phyloP scores from a whole-genome alignment of 2,113 vertebrate genomes.

The Orcinus orca region DNA sequence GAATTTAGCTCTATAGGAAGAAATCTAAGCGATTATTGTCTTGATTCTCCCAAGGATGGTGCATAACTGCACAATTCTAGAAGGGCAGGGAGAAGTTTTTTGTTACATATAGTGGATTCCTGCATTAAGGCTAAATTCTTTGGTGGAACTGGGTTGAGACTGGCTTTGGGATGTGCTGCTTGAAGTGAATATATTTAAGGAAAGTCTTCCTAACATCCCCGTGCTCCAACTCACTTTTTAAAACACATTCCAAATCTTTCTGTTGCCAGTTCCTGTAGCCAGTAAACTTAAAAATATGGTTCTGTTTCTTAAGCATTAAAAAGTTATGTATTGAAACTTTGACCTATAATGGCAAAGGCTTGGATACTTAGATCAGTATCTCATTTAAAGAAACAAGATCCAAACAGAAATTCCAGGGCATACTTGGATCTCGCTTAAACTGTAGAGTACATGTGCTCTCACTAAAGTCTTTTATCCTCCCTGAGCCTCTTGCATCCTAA shows the following conservation, averaged over 20 bases:
- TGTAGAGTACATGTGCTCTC: no score
- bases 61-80: not conserved
- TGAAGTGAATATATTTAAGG: not conserved
- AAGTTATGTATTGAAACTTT: not conserved
- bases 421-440: not conserved
- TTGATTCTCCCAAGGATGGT: not conserved
- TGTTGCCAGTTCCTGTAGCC: not conserved
- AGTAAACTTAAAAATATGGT: not conserved
- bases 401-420: not conserved
- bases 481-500: not conserved
- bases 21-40: not conserved
- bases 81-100: not conserved
- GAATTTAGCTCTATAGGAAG: not conserved
- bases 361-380: not conserved
- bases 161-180: not conserved
- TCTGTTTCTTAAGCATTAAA: not conserved
- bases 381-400: not conserved
- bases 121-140: not conserved
- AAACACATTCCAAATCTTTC: not conserved
- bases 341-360: not conserved
- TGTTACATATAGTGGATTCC: not conserved
- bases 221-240: not conserved
- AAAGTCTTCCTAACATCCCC: not conserved
- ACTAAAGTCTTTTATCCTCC: not conserved
- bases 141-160: not conserved